A percentile compares a stretch with the other conserved stretches of the same genome.
phyloP scores from a whole-genome alignment of 2,113 vertebrate species.

The Gobiocypris rarus region DNA sequence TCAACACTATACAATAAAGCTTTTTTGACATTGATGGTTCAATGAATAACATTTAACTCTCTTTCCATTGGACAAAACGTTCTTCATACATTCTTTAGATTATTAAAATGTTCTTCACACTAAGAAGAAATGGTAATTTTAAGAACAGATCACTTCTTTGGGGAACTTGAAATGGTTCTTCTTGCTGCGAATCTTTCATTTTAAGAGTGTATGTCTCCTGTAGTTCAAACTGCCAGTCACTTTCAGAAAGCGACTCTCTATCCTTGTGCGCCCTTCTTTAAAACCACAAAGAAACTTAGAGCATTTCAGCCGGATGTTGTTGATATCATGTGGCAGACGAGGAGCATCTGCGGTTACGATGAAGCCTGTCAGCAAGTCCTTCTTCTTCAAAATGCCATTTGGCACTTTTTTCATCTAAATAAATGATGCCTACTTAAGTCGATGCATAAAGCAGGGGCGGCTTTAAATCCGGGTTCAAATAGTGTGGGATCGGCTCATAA shows the following conservation, averaged over 20 bases:
- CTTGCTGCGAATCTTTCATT: too few relatives aligned
- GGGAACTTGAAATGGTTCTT: too few relatives aligned
- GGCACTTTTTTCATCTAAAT: conserved; percentile 52
- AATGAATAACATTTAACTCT: too few relatives aligned
- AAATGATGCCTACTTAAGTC: conserved; percentile 61
- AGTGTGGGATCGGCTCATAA: not conserved
- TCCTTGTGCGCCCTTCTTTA: not conserved
- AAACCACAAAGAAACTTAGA: not conserved
- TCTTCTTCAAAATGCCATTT: conserved; percentile 63
- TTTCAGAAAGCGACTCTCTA: not conserved
- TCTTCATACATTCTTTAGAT: too few relatives aligned
- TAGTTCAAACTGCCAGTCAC: too few relatives aligned
- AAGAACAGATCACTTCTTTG: too few relatives aligned
- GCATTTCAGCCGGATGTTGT: not conserved
- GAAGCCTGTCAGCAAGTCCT: conserved; percentile 57
- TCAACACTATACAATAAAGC: too few relatives aligned
- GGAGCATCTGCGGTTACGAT: not conserved
- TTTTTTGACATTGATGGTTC: too few relatives aligned
- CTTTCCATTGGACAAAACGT: too few relatives aligned
- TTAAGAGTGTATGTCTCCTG: not conserved
- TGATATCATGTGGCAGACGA: not conserved
- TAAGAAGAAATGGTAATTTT: too few relatives aligned
- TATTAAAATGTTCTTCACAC: too few relatives aligned
- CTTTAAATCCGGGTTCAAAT: conserved; percentile 49
- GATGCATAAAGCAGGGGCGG: conserved; percentile 58